Evolutionary conservation across 1,140 invertebrate species (phyloP).

Genomic region (Lerema accius): DNA sequence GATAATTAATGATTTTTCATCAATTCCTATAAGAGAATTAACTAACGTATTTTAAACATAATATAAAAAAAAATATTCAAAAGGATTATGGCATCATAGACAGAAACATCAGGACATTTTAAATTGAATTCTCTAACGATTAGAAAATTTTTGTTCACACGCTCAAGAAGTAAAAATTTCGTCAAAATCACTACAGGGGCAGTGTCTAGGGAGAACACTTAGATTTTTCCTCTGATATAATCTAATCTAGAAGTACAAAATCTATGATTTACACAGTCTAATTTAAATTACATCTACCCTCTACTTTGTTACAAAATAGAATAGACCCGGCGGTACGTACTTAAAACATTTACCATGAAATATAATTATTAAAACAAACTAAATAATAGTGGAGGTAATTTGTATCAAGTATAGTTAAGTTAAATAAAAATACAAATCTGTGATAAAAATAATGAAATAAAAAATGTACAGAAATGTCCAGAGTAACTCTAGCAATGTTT

Average conservation of each 20-base stretch:
- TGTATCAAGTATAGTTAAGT: no score
- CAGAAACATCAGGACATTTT: not conserved
- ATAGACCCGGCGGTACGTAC: conserved; percentile 8
- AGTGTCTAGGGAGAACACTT: conserved; percentile 45
- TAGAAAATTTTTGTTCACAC: not conserved
- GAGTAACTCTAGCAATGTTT: no score
- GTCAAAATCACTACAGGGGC: conserved; percentile 38
- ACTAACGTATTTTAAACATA: no score
- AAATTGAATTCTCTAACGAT: conserved; percentile 4
- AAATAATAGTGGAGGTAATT: no score
- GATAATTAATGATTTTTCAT: no score
- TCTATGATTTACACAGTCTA: conserved; percentile 36
- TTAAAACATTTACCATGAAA: conserved; percentile 1
- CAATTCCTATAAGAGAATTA: no score
- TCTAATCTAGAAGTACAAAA: conserved; percentile 45
- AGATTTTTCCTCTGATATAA: conserved; percentile 34
- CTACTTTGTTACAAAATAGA: conserved; percentile 33
- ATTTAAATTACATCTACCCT: conserved; percentile 14
- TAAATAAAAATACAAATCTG: no score
- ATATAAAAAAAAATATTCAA: not conserved
- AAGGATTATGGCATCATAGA: no score
- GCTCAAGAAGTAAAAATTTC: conserved; percentile 24
- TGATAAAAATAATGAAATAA: no score
- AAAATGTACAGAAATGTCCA: no score
- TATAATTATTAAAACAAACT: not conserved